Base-by-base conservation (phyloP, 2,797 vertebrate genomes). In the Pipistrellus kuhlii region DNA sequence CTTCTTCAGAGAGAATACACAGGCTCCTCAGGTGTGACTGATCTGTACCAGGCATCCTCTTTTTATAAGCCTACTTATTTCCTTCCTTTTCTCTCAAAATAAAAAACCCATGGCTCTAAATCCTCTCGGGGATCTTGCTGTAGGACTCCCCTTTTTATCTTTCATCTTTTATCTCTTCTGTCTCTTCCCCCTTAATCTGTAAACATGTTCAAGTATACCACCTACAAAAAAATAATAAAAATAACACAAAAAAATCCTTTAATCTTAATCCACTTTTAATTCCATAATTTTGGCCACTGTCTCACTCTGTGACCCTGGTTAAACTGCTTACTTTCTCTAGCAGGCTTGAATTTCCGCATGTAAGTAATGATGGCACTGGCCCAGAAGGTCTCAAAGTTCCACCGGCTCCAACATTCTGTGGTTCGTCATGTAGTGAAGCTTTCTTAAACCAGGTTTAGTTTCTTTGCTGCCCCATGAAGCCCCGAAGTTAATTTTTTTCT, bases 231-330 rank as follows among this genome's bases (percentile, higher is more conserved):
- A 76, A 59, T 30, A 38, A 15, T 35, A 55, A 91, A n/a, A 46
- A 59, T 51, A 73, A 76, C 17, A 20, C 0, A 27, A 80, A 84
- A 30, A 30, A 53, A 25, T 30, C 18, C 23, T 80, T 59, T 30
- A 76, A 76, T 92, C 23, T 92, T 80, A 57, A 84, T 7, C 62
- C 20, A 80, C 66, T 86, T 93, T 88, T 53, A 87, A 89, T 38
- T 83, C 68, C n/a, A 3, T 68, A 57, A 68, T 20, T 90, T 21
- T 8, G 23, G 57, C 57, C 57, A 83, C 55, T 69, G 59, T 66
- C 68, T 68, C 44, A 78, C 35, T 71, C 53, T 82, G 9, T 88
- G 53, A 90, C 27, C 46, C 62, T 72, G 51, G 38, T 12, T 46
- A 72, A 82, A 62, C 14, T 76, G 48, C n/a, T 90, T 23, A 73